Evolutionary conservation across 2,888 invertebrate species (phyloP).

Genomic region (Andrena chrysosceles): DNA sequence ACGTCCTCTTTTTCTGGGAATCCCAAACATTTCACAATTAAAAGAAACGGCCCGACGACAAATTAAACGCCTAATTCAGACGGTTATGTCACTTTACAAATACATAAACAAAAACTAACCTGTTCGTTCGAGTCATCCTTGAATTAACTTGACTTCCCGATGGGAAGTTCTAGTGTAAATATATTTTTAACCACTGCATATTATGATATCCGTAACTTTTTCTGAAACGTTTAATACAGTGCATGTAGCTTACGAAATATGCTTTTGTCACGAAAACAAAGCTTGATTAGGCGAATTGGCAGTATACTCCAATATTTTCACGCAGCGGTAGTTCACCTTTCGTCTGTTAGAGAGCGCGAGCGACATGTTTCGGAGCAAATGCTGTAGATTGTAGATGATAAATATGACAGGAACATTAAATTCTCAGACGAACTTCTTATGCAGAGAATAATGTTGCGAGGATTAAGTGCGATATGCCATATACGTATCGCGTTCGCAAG

Average conservation of each 20-base stretch:
- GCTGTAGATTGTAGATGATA: not conserved
- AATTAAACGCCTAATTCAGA: not conserved
- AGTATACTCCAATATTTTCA: constrained; percentile 23
- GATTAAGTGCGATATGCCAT: not conserved
- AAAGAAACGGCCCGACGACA: too few relatives aligned
- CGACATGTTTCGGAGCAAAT: constrained; percentile 23
- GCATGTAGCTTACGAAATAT: constrained; percentile 21
- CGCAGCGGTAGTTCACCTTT: constrained; percentile 21
- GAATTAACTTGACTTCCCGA: constrained; percentile 10
- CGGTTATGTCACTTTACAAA: constrained; percentile 41
- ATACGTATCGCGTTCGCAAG: too few relatives aligned
- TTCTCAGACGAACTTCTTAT: too few relatives aligned
- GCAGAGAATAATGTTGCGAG: too few relatives aligned
- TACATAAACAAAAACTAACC: constrained; percentile 78
- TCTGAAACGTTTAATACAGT: constrained; percentile 1
- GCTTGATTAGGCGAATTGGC: constrained; percentile 45
- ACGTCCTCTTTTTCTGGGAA: constrained; percentile 90
- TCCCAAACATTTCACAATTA: constrained; percentile 28
- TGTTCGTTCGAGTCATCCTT: constrained; percentile 81
- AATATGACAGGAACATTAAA: not conserved
- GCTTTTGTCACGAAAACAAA: constrained; percentile 49
- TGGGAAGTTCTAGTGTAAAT: constrained; percentile 32
- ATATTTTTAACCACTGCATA: constrained; percentile 38
- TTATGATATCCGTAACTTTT: constrained; percentile 21
- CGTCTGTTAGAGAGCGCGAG: constrained; percentile 47